Conservation (phyloP, 2,888 invertebrate genomes). For the Diarsia dahlii region DNA sequence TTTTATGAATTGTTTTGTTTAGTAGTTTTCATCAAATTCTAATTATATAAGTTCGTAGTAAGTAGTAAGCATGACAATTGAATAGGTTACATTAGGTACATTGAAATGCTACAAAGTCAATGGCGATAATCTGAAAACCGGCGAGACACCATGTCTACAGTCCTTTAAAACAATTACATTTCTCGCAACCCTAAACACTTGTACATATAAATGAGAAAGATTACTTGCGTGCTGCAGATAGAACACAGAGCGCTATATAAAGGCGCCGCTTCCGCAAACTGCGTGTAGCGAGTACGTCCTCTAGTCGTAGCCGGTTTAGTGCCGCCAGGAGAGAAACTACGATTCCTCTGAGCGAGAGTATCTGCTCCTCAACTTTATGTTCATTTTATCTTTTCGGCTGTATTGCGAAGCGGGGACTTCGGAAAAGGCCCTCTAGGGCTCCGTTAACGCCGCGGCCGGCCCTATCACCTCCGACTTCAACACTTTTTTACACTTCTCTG, state of each 20-base stretch:
- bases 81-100: too few species aligned
- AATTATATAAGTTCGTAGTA: too few species aligned
- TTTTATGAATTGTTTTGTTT: too few species aligned
- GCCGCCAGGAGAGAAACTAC: conserved; percentile 88
- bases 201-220: conserved; percentile 15
- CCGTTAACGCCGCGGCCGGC: conserved; percentile 87
- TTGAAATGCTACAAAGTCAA: too few species aligned
- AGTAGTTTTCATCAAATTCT: too few species aligned
- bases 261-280: conserved; percentile 77
- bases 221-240: conserved; percentile 34
- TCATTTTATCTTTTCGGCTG: conserved; percentile 90
- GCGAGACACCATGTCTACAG: not conserved
- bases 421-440: conserved; percentile 88
- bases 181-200: conserved; percentile 18
- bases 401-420: conserved; percentile 88
- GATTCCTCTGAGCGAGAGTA: conserved; percentile 89
- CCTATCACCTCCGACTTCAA: conserved; percentile 83
- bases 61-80: too few species aligned
- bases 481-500: conserved; percentile 86
- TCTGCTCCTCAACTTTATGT: conserved; percentile 90
- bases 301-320: conserved; percentile 82
- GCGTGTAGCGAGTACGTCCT: conserved; percentile 74
- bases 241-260: conserved; percentile 48
- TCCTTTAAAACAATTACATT: conserved; percentile 21
- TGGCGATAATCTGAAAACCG: too few species aligned